These are phyloP conservation scores for Crotalus helleri DNA, from an alignment of 2,113 vertebrate species.

Conservation along the genomic window DNA sequence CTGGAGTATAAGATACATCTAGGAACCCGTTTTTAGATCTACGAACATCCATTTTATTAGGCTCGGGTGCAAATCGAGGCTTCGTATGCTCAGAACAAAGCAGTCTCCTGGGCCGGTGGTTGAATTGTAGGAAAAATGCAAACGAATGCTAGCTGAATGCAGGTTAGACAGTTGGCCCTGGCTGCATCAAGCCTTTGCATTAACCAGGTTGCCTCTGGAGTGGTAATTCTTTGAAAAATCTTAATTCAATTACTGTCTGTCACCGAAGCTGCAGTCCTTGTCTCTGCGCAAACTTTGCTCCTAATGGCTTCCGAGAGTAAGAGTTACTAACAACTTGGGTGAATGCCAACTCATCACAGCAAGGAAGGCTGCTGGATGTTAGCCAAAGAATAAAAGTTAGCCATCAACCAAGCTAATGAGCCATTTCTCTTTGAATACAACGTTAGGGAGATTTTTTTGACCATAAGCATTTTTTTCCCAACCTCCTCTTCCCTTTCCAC, in stretches of 20 bases:
- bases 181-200: not conserved
- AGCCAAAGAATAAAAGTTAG: not conserved
- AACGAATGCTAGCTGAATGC: not conserved
- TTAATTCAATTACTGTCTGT: not conserved
- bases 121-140: not conserved
- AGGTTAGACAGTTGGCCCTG: not conserved
- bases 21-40: not conserved
- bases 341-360: not conserved
- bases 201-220: too few relatives aligned
- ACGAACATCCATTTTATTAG: not conserved
- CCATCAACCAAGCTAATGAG: slow-evolving; percentile 33
- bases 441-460: not conserved
- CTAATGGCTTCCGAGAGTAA: not conserved
- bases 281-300: not conserved
- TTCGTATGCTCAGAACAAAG: not conserved
- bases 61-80: not conserved
- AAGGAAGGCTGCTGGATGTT: not conserved
- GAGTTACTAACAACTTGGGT: not conserved
- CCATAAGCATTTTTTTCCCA: not conserved
- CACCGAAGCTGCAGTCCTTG: not conserved
- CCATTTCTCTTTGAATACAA: slow-evolving; percentile 25
- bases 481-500: not conserved
- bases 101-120: not conserved
- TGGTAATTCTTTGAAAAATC: not conserved
- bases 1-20: not conserved